Percentiles rank a stretch among this genome's conserved stretches.
phyloP scores from a whole-genome alignment of 2,888 invertebrate species.

The Pandemis corylana region DNA sequence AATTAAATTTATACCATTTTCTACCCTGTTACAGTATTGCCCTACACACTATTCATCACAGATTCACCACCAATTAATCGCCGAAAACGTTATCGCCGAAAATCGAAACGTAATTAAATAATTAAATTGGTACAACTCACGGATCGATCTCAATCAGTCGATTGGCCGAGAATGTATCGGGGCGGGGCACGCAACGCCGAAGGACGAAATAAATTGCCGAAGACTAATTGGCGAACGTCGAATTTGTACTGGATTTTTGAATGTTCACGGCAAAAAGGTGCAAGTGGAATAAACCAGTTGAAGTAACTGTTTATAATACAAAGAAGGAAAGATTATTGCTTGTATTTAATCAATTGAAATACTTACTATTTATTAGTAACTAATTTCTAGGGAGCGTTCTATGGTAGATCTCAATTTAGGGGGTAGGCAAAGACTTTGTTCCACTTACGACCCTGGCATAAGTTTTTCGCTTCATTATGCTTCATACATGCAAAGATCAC shows the following conservation, averaged over 20 bases:
- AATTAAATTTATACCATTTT: too few relatives aligned
- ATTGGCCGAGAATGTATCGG: conserved; percentile 29
- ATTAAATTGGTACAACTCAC: conserved; percentile 38
- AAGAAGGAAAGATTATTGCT: too few relatives aligned
- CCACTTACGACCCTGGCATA: too few relatives aligned
- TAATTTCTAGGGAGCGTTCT: too few relatives aligned
- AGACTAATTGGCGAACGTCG: conserved; percentile 38
- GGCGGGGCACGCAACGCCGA: conserved; percentile 28
- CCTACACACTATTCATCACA: background rate
- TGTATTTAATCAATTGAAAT: too few relatives aligned
- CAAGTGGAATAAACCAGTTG: background rate
- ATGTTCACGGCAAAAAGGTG: background rate
- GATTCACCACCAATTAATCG: conserved; percentile 26
- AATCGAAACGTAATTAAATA: conserved; percentile 41
- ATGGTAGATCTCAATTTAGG: too few relatives aligned
- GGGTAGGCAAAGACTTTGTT: too few relatives aligned
- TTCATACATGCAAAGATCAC: too few relatives aligned
- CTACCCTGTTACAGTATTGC: too few relatives aligned
- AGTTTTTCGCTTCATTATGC: too few relatives aligned
- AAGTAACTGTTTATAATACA: background rate
- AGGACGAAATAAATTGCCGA: conserved; percentile 31
- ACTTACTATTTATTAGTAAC: too few relatives aligned
- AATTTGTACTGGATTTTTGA: conserved; percentile 33
- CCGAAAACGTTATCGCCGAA: conserved; percentile 34
- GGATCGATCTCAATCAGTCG: conserved; percentile 38